phyloP scores from a whole-genome alignment of 2,888 invertebrate genomes.

The Lampropteryx suffumata region DNA sequence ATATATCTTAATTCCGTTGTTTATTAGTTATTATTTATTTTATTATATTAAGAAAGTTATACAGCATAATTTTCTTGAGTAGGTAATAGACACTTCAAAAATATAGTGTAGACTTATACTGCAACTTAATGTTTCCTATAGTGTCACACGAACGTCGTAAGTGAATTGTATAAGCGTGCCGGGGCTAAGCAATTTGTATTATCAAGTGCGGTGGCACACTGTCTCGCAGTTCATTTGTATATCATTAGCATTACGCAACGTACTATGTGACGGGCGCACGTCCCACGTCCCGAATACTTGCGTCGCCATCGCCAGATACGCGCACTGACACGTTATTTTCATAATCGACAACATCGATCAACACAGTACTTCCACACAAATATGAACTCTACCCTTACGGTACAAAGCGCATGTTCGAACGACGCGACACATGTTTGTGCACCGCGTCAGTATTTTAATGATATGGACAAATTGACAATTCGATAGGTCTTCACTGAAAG shows the following conservation, averaged over 20 bases:
- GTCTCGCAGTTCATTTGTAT: constrained; percentile 58
- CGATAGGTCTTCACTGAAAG: constrained; percentile 33
- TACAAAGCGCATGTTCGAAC: constrained; percentile 17
- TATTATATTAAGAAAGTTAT: too few relatives aligned
- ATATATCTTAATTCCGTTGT: too few relatives aligned
- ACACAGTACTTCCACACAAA: constrained; percentile 16
- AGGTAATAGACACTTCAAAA: too few relatives aligned
- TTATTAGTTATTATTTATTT: too few relatives aligned
- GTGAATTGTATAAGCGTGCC: background rate
- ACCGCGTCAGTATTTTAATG: constrained; percentile 34
- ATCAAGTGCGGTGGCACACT: constrained; percentile 37
- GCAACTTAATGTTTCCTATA: too few relatives aligned
- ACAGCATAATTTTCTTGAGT: too few relatives aligned
- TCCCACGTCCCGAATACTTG: constrained; percentile 30
- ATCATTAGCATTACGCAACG: constrained; percentile 53
- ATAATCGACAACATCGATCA: constrained; percentile 58
- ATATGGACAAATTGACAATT: constrained; percentile 35
- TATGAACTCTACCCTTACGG: constrained; percentile 10
- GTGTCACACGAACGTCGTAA: background rate
- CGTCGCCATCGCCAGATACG: constrained; percentile 14
- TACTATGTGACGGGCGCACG: constrained; percentile 28
- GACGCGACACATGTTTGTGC: constrained; percentile 26
- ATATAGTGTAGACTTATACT: too few relatives aligned
- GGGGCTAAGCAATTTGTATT: constrained; percentile 16
- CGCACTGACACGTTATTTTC: constrained; percentile 61